Evolutionary conservation across 2,113 vertebrate species (phyloP).

Genomic region (Protobothrops flavoviridis): DNA sequence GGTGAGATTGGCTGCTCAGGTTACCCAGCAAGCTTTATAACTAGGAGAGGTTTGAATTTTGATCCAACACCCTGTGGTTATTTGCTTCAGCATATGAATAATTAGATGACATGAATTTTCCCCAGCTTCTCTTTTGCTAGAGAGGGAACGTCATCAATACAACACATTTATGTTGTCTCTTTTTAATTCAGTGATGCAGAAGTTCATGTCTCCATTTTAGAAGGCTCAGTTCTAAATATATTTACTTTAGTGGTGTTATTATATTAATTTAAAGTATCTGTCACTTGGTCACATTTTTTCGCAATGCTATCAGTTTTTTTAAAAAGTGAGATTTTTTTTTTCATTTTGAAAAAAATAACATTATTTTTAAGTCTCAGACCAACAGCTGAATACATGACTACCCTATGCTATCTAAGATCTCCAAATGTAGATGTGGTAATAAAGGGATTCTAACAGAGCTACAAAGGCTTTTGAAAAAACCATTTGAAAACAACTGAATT

Average conservation of each 20-base stretch:
- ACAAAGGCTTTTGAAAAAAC: not conserved
- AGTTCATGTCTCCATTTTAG: not conserved
- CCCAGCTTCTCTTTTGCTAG: not conserved
- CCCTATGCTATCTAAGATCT: not conserved
- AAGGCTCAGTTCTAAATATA: not conserved
- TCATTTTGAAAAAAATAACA: not conserved
- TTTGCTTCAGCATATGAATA: not conserved
- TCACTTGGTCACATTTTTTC: not conserved
- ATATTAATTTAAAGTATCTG: not conserved
- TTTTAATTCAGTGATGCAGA: not conserved
- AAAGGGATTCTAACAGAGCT: not conserved
- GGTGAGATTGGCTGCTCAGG: not conserved
- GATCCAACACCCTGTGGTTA: not conserved
- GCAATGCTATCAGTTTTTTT: not conserved
- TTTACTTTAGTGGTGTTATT: not conserved
- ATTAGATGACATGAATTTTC: not conserved
- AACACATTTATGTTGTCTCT: not conserved
- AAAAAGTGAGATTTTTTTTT: not conserved
- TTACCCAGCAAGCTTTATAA: not conserved
- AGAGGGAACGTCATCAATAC: not conserved
- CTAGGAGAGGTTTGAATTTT: not conserved
- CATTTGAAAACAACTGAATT: not conserved
- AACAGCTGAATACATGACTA: not conserved
- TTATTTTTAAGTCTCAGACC: not conserved
- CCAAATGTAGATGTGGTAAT: not conserved